Evolutionary conservation across 2,888 invertebrate species (phyloP).

Genomic region (Hypercompe scribonia): DNA sequence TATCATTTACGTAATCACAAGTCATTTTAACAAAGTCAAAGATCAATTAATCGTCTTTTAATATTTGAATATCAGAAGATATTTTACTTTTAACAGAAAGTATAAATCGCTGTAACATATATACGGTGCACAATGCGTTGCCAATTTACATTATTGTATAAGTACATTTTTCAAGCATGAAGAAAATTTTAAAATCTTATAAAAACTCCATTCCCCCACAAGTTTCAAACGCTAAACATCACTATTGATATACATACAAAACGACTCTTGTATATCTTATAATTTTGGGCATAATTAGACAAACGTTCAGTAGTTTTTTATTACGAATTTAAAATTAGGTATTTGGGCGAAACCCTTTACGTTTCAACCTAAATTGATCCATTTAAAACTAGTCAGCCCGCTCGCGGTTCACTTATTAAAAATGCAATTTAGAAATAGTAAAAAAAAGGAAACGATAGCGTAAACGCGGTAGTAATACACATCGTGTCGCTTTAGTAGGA

Average conservation of each 20-base stretch:
- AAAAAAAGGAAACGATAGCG: slow-evolving; percentile 8
- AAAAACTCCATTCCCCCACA: not conserved
- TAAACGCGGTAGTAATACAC: slow-evolving; percentile 17
- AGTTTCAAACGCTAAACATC: not conserved
- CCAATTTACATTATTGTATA: not conserved
- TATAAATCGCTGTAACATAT: not conserved
- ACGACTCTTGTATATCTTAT: not conserved
- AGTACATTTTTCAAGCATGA: not conserved
- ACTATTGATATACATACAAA: not conserved
- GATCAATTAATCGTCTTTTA: not conserved
- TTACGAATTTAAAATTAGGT: slow-evolving; percentile 15
- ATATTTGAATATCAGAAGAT: not conserved
- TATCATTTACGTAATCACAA: not conserved
- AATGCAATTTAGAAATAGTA: slow-evolving; percentile 47
- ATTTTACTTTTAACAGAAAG: not conserved
- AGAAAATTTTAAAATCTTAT: not conserved
- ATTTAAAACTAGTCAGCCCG: slow-evolving; percentile 39
- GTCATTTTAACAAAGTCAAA: not conserved
- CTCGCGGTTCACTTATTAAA: slow-evolving; percentile 44
- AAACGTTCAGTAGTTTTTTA: not conserved
- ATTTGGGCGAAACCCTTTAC: slow-evolving; percentile 19
- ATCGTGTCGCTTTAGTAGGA: slow-evolving; percentile 23
- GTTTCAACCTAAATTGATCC: slow-evolving; percentile 27
- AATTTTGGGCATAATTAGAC: not conserved
- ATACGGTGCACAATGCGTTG: not conserved